phyloP scores from a whole-genome alignment of 2,797 vertebrate genomes.

The Tinamus major region DNA sequence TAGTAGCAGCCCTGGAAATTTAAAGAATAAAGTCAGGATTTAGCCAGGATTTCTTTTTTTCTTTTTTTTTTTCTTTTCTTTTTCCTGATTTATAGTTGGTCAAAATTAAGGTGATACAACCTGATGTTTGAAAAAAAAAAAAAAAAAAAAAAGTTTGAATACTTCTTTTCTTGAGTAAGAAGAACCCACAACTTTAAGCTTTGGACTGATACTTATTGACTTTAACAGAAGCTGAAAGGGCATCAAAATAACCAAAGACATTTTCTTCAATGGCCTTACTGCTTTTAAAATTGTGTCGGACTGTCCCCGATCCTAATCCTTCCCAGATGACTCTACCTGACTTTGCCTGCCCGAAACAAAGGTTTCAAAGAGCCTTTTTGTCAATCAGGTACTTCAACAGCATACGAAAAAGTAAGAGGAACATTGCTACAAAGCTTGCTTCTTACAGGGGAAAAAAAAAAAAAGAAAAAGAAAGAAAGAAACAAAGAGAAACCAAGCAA shows the following conservation, averaged over 20 bases:
- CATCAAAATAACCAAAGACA: neutral
- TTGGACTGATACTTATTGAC: neutral
- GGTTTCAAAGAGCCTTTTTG: neutral
- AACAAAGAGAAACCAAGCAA: neutral
- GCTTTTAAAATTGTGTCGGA: neutral
- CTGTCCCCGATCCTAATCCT: neutral
- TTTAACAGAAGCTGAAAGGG: neutral
- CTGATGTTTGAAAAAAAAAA: neutral
- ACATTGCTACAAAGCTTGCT: neutral
- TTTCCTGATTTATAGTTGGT: neutral
- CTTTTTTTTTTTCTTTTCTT: too few relatives aligned
- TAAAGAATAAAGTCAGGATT: neutral
- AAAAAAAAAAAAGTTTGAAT: neutral
- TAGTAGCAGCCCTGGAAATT: neutral
- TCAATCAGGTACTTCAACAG: neutral
- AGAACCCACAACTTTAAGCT: neutral
- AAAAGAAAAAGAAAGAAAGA: neutral
- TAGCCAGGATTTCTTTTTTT: neutral
- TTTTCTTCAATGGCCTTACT: neutral
- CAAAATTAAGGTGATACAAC: neutral
- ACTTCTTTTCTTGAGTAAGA: neutral
- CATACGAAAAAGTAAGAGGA: neutral
- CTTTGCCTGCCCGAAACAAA: neutral
- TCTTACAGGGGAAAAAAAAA: neutral
- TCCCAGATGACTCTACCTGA: neutral